Base-by-base conservation (phyloP, 2,797 vertebrate species). In the Hoplostethus atlanticus region DNA sequence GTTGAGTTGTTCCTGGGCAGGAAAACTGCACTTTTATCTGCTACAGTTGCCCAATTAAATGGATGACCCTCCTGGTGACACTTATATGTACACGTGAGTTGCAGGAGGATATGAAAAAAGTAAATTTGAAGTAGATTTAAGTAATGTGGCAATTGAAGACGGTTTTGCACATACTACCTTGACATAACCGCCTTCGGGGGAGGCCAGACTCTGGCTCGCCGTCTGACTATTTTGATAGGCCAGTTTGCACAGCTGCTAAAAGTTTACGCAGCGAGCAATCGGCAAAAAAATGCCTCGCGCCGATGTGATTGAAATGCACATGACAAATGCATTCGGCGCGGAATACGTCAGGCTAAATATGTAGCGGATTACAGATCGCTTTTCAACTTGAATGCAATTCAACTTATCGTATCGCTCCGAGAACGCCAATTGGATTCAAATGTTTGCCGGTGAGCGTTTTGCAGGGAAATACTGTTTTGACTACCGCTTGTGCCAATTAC, bases 401-500 rank as follows among this genome's bases (percentile, higher is more conserved):
- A 69, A 52, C 71, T 70, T 53, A 21, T 64, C 59, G 10, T 30
- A 30, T 70, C 53, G 62, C 60, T 75, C 58, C 52, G 42, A 62
- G 42, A 64, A 57, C 46, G 15, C 48, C 72, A 59, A 46, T 56
- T 71, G 78, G 68, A 85, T 68, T 44, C 62, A 40, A 74, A 56
- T 38, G 84, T 73, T 64, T 21, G 59, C 72, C 56, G 21, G 61
- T 54, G 70, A 80, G 74, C 68, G 0, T 60, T 71, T 60, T 59
- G 60, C 56, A 13, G 56, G 0, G 68, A 42, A 73, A 52, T 25
- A 75, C 62, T 86, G 82, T 89, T 90, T 84, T 87, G 84, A 88
- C 87, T 89, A 10, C 87, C 9, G 76, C 84, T 85, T 60, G 74
- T 81, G 88, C 80, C 89, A 85, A 89, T 91, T 86, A 84, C 91